Evolutionary conservation across 2,113 vertebrate species (phyloP).

Genomic region (Lepus europaeus): DNA sequence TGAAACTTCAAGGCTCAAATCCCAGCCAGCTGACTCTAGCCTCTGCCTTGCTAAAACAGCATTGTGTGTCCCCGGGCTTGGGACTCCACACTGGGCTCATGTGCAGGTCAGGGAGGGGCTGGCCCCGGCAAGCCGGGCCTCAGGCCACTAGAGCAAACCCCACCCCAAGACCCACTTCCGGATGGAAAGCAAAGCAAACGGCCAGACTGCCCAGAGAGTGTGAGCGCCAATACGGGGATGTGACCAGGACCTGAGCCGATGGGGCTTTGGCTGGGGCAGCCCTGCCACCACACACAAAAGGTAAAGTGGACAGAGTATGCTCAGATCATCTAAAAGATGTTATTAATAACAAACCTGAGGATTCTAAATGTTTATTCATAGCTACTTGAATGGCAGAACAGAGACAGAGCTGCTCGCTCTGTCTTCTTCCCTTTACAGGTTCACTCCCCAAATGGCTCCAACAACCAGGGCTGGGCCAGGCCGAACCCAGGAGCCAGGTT

Average conservation of each 20-base stretch:
- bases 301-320: neutral
- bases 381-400: too few relatives aligned
- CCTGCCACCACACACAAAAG: neutral
- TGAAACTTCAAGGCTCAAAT: conserved; percentile 68
- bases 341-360: neutral
- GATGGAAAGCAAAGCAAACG: neutral
- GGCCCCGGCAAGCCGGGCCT: neutral
- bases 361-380: neutral
- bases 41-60: neutral
- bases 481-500: too few relatives aligned
- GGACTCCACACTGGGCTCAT: neutral
- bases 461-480: too few relatives aligned
- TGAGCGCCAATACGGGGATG: neutral
- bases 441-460: too few relatives aligned
- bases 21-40: conserved; percentile 56
- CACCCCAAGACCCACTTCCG: neutral
- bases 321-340: neutral
- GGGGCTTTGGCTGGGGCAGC: too few relatives aligned
- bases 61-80: neutral
- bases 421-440: too few relatives aligned
- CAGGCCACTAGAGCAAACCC: neutral
- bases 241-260: neutral
- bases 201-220: neutral
- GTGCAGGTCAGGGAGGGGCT: neutral
- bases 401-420: too few relatives aligned